Evolutionary conservation across 2,797 vertebrate species (phyloP), one percentile per base, ranked within the genome.

Genomic region (Falco peregrinus): DNA sequence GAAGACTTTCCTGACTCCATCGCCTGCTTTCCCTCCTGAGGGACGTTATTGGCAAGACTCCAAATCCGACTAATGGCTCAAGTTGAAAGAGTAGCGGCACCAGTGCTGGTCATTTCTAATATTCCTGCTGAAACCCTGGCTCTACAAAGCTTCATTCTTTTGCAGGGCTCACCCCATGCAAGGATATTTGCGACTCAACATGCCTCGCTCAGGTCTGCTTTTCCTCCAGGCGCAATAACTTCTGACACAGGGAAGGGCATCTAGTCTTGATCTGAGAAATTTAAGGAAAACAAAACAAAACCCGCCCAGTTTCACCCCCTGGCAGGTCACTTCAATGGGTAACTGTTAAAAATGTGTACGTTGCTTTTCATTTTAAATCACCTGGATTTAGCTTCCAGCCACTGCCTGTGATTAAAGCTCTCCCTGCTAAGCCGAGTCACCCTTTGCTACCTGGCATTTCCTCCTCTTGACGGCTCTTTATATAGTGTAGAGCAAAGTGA

Each of bases 291-390:
- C 29, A 60, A 70, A 64, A 9, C 25, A 18, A 25, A 12, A 73
- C 31, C 1, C 0, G 0, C 35, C 8, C 21, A 10, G 7, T 11
- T 47, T 77, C 16, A 26, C 20, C 31, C 70, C 13, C 13, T 16
- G 7, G 86, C 64, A 41, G 53, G 21, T 70, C 29, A 17, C 64
- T 87, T 51, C 80, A 68, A 16, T 33, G 37, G 29, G 33, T 68
- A 61, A 47, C 60, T 79, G 69, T 86, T 77, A 31, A 74, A 91
- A 87, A 77, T 10, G 11, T 10, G 29, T 51, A 13, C 19, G 60
- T 60, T 67, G 24, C 51, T 61, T 80, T 47, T 78, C 14, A 4
- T 82, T 90, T 83, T 50, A 71, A n/a, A 3, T 79, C 57, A 74
- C 57, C 84, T 80, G 86, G 67, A 57, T 92, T 92, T 63, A 70